Evolutionary conservation across 2,888 invertebrate species (phyloP).

Genomic region (Brachyopa scutellaris): DNA sequence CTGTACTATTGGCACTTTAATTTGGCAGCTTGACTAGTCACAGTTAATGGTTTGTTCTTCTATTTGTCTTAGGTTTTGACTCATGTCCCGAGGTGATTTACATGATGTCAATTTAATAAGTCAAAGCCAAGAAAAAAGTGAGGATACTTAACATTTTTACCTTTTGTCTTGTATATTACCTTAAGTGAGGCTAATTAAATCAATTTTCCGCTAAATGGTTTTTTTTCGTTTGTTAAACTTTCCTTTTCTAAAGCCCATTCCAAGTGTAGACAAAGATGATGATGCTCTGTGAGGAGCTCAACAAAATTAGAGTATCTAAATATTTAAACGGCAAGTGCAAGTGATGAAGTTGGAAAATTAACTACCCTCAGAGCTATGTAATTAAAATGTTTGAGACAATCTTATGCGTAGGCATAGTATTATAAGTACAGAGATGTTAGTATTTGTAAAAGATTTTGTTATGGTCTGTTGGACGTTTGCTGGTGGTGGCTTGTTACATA

Average conservation of each 20-base stretch:
- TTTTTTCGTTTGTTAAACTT: slow-evolving; percentile 9
- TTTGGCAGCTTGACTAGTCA: slow-evolving; percentile 54
- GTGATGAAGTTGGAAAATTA: slow-evolving; percentile 7
- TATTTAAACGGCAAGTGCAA: background rate
- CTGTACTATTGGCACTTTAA: slow-evolving; percentile 45
- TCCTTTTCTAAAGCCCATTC: background rate
- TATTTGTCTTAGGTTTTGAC: slow-evolving; percentile 1
- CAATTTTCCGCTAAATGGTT: slow-evolving; percentile 1
- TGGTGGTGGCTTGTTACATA: background rate
- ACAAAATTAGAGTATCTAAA: slow-evolving; percentile 17
- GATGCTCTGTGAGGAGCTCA: background rate
- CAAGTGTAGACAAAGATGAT: background rate
- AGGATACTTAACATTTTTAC: slow-evolving; percentile 1
- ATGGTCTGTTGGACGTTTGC: background rate
- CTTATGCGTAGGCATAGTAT: background rate
- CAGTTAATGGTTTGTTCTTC: slow-evolving; percentile 20
- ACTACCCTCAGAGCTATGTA: slow-evolving; percentile 1
- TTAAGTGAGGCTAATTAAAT: background rate
- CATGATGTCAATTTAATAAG: slow-evolving; percentile 65
- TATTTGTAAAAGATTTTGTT: background rate
- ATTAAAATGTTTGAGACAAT: background rate
- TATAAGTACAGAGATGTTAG: background rate
- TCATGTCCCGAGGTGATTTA: slow-evolving; percentile 48
- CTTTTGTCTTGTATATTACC: background rate
- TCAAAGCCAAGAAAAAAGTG: slow-evolving; percentile 21